These are phyloP conservation scores for Mongoloraphidia duomilia DNA, from an alignment of 2,888 invertebrate genomes.

Conservation along the genomic window DNA sequence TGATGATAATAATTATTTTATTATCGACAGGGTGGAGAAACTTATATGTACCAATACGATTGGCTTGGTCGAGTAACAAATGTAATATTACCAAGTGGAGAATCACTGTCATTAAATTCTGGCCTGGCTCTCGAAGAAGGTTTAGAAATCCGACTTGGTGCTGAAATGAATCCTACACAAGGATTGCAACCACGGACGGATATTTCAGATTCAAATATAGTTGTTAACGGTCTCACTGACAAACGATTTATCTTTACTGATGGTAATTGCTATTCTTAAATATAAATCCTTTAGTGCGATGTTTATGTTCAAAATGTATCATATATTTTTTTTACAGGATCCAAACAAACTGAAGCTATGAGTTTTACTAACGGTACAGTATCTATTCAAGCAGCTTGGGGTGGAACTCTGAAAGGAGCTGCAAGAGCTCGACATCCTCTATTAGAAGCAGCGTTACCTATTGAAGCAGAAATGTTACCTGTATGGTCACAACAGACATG, in stretches of 20 bases:
- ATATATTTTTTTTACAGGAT: conserved; percentile 1
- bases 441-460: conserved; percentile 67
- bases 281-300: neutral
- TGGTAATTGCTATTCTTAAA: conserved; percentile 24
- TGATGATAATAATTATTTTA: conserved; percentile 4
- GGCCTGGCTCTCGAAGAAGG: conserved; percentile 65
- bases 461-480: conserved; percentile 80
- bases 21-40: conserved; percentile 56
- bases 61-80: conserved; percentile 73
- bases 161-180: conserved; percentile 17
- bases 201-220: conserved; percentile 1
- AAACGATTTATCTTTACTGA: conserved; percentile 38
- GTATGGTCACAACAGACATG: conserved; percentile 78
- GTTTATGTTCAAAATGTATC: conserved; percentile 1
- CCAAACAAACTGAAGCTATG: conserved; percentile 52
- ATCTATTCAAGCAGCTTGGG: conserved; percentile 58
- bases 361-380: conserved; percentile 68
- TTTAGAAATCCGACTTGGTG: conserved; percentile 51
- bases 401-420: conserved; percentile 58
- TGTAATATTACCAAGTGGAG: conserved; percentile 82
- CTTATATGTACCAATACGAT: conserved; percentile 85
- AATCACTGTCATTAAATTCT: conserved; percentile 66
- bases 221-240: conserved; percentile 30
- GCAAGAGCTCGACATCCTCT: conserved; percentile 71
- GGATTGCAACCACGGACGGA: conserved; percentile 12